These are phyloP conservation scores for Amphimallon solstitiale DNA, from an alignment of 2,888 invertebrate genomes.

Conservation along the genomic window DNA sequence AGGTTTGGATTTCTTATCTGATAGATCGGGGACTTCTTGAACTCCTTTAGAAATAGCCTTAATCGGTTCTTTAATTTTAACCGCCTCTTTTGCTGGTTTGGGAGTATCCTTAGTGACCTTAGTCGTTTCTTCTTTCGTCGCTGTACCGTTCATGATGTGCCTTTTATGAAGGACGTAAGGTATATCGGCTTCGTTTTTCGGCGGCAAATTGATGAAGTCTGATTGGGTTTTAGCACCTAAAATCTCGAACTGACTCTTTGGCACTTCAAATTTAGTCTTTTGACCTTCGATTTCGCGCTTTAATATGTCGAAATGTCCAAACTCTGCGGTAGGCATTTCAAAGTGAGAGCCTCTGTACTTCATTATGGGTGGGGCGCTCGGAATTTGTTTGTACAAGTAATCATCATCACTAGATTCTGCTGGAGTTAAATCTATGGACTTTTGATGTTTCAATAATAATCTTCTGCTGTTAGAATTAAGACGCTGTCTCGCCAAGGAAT, in stretches of 20 bases:
- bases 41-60: conserved; percentile 53
- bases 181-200: conserved; percentile 76
- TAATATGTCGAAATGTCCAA: conserved; percentile 74
- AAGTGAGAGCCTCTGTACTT: conserved; percentile 66
- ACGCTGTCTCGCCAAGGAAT: conserved; percentile 78
- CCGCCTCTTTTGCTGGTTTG: conserved; percentile 12
- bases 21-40: conserved; percentile 49
- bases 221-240: conserved; percentile 63
- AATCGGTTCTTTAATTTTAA: not conserved
- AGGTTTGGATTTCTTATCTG: conserved; percentile 51
- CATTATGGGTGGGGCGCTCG: conserved; percentile 78
- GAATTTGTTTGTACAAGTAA: conserved; percentile 78
- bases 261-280: conserved; percentile 76
- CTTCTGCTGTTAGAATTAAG: conserved; percentile 79
- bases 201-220: conserved; percentile 62
- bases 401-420: conserved; percentile 88
- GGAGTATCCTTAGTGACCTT: conserved; percentile 33
- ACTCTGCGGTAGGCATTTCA: conserved; percentile 63
- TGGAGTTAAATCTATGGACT: conserved; percentile 85
- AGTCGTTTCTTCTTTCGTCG: conserved; percentile 63
- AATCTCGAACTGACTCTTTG: conserved; percentile 78
- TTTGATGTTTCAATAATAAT: conserved; percentile 84
- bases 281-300: conserved; percentile 64
- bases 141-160: conserved; percentile 87
- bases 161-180: conserved; percentile 87